These are phyloP conservation scores for Hyles lineata DNA, from an alignment of 2,888 invertebrate genomes.

Conservation along the genomic window DNA sequence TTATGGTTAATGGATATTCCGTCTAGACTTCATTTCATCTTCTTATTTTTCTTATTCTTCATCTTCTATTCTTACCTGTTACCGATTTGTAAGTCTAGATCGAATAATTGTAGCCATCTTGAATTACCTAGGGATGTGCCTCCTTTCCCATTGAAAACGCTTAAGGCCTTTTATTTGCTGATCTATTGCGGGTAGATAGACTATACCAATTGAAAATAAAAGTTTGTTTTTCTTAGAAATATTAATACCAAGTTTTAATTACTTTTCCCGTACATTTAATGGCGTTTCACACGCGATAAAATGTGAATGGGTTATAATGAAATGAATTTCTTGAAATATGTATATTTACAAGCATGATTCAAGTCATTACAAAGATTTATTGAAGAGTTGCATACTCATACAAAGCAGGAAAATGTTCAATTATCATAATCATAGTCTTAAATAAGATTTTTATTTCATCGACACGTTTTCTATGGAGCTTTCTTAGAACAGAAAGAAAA, in stretches of 20 bases:
- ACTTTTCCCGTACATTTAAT: not conserved
- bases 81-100: too few relatives aligned
- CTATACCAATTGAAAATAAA: not conserved
- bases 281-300: not conserved
- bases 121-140: too few relatives aligned
- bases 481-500: too few relatives aligned
- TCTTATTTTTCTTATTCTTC: too few relatives aligned
- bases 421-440: not conserved
- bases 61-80: too few relatives aligned
- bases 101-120: too few relatives aligned
- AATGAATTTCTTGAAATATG: not conserved
- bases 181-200: too few relatives aligned
- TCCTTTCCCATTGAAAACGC: too few relatives aligned
- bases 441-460: conserved; percentile 1
- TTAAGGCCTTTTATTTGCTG: too few relatives aligned
- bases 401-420: not conserved
- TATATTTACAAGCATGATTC: not conserved
- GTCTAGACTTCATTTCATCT: too few relatives aligned
- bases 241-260: not conserved
- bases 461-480: not conserved
- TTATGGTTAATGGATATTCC: too few relatives aligned
- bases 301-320: not conserved
- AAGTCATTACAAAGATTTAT: not conserved
- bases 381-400: not conserved
- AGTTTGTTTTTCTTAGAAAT: not conserved